A percentile compares a stretch with the other conserved stretches of the same genome.
These are phyloP conservation scores for Halisarca cf. caerulea DNA, from an alignment of 37 sponge, comb jelly and placozoan genomes.

Conservation along the genomic window DNA sequence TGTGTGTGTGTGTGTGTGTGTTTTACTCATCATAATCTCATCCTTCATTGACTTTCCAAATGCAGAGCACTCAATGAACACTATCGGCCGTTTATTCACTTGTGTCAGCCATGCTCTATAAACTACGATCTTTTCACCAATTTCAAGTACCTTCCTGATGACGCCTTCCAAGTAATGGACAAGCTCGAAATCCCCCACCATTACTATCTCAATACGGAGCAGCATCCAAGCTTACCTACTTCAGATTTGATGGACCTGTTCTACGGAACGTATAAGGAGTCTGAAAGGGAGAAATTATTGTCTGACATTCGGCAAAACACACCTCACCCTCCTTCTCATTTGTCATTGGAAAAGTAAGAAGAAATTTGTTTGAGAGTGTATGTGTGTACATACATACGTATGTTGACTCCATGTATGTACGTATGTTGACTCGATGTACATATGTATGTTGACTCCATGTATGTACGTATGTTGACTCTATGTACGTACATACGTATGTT, in stretches of 20 bases:
- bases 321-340: not conserved
- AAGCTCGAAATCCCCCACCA: constrained; percentile 28
- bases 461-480: not conserved
- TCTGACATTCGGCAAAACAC: not conserved
- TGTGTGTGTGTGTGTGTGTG: no score
- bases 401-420: not conserved
- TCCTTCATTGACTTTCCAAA: not conserved
- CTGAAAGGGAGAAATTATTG: not conserved
- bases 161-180: constrained; percentile 42
- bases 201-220: constrained; percentile 22
- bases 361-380: not conserved
- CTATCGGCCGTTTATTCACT: constrained; percentile 36
- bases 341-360: not conserved
- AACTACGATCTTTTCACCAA: constrained; percentile 49
- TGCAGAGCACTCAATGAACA: constrained; percentile 50
- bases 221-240: not conserved
- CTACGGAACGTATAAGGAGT: not conserved
- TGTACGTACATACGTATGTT: not conserved
- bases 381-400: not conserved
- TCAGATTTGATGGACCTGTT: not conserved
- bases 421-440: not conserved
- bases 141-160: constrained; percentile 47
- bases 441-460: not conserved
- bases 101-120: constrained; percentile 60
- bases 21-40: no score